These are phyloP conservation scores for Grus americana DNA, from an alignment of 2,113 vertebrate species.

Conservation along the genomic window DNA sequence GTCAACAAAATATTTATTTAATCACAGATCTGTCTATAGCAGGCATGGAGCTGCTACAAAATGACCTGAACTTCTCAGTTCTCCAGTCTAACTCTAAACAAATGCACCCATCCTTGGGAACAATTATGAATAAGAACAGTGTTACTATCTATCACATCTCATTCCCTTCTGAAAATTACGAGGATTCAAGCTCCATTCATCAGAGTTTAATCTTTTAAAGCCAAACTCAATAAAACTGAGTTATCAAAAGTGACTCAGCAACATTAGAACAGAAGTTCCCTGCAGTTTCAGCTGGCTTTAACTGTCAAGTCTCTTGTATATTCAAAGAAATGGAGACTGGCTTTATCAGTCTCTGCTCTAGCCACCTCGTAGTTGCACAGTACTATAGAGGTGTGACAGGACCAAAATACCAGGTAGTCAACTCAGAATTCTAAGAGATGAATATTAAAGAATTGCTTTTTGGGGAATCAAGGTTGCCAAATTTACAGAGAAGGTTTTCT, in stretches of 20 bases:
- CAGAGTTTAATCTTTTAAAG: not conserved
- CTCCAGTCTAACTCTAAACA: not conserved
- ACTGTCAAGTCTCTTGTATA: not conserved
- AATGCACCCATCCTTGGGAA: not conserved
- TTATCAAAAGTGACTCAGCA: not conserved
- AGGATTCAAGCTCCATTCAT: not conserved
- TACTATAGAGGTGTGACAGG: not conserved
- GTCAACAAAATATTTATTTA: not conserved
- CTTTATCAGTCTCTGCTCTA: not conserved
- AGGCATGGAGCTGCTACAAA: not conserved
- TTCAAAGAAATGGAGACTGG: not conserved
- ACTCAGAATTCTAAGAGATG: not conserved
- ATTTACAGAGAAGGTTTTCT: not conserved
- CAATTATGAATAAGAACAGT: not conserved
- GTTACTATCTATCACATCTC: not conserved
- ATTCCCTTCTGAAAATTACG: not conserved
- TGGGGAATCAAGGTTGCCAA: not conserved
- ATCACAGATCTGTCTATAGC: not conserved
- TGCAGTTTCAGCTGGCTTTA: not conserved
- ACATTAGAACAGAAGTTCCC: not conserved
- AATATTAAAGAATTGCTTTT: not conserved
- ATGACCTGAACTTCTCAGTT: not conserved
- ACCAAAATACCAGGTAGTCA: not conserved
- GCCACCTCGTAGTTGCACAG: not conserved
- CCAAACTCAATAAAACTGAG: not conserved